Conservation (phyloP, 2,113 vertebrate genomes). For the Alethe castanea region DNA sequence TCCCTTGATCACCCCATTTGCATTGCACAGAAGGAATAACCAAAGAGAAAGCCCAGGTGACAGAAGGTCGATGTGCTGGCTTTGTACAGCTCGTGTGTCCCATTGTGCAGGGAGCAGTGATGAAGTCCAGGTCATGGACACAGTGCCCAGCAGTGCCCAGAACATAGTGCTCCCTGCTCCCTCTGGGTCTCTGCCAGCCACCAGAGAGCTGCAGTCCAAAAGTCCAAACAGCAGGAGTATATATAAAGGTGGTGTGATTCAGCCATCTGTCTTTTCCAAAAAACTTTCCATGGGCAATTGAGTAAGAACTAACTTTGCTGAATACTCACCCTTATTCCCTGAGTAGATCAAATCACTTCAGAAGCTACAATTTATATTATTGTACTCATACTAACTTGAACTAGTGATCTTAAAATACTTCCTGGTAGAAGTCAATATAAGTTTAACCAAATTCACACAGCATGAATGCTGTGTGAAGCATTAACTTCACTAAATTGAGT, state of each 20-base stretch:
- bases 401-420: neutral
- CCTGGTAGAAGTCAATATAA: neutral
- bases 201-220: neutral
- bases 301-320: neutral
- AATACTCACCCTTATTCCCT: neutral
- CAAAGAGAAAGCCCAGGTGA: neutral
- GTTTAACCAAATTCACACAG: neutral
- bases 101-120: neutral
- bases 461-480: neutral
- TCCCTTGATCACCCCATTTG: neutral
- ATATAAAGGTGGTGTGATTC: neutral
- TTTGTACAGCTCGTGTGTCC: neutral
- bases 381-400: neutral
- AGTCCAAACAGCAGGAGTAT: neutral
- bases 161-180: neutral
- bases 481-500: neutral
- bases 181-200: neutral
- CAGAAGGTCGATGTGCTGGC: neutral
- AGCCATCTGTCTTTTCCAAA: neutral
- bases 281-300: neutral
- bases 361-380: neutral
- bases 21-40: neutral
- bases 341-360: neutral
- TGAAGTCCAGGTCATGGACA: neutral
- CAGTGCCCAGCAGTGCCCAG: neutral